Evolutionary conservation across 2,113 vertebrate genomes (phyloP), one percentile per base, ranked within the genome.

Genomic region (Apodemus speciosus): DNA sequence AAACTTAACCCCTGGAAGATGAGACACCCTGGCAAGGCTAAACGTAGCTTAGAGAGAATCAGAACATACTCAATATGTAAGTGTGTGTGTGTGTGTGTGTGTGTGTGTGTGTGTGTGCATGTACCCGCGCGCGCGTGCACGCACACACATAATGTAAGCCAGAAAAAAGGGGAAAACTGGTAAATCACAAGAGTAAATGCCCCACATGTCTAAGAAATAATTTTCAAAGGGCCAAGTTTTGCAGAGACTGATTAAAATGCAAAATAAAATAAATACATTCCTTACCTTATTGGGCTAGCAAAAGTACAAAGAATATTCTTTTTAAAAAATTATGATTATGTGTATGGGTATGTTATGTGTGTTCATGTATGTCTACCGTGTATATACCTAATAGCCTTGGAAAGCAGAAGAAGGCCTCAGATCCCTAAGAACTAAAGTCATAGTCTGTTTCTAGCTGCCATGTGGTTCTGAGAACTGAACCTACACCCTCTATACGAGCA

Each of bases 201-300:
- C 2, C 5, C 0, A 8, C 72, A 32, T 69, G 62, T 27, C 20
- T 88, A 88, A 92, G 9, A 51, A 80, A 89, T 3, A 66, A 64
- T 46, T 38, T 23, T 51, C n/a, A 66, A 89, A 69, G 69, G 4
- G 0, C 14, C 49, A 3, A 2, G 1, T 80, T 87, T 72, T 53
- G 69, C 46, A 84, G 49, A n/a, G 35, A 76, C 38, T 62, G 9
- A 88, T 66, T 64, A 20, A 95, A 89, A 94, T 76, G 30, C 58
- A 88, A 92, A 77, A 77, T 30, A 88, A 88, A 92, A 53, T 53
- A 85, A 46, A 95, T 81, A 43, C n/a, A 15, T 72, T 58, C 81
- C 58, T 81, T 51, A 0, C 38, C n/a, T 46, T 38, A 25, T 35
- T 35, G 49, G 18, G 25, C 16, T 75, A 27, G 77, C 8, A 66